A percentile compares a stretch with the other conserved stretches of the same genome.
These are phyloP conservation scores for Myotis vivesi DNA, from an alignment of 2,797 vertebrate species.

Conservation along the genomic window DNA sequence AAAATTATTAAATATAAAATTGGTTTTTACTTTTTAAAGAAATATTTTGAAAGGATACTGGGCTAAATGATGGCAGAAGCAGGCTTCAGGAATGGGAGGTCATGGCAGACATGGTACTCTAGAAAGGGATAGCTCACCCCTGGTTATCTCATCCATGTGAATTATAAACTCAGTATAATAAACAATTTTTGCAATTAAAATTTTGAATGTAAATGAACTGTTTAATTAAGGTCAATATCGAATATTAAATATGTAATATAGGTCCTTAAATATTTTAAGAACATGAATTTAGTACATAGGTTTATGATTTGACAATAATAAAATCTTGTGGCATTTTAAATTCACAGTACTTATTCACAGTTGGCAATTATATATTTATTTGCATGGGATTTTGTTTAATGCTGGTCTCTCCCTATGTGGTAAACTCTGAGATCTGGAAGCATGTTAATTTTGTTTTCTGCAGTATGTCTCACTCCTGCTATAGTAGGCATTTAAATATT, in stretches of 20 bases:
- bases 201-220: slow-evolving; percentile 46
- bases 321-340: neutral
- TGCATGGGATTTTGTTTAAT: slow-evolving; percentile 26
- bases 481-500: neutral
- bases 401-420: neutral
- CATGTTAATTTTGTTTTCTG: neutral
- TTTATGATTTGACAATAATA: slow-evolving; percentile 45
- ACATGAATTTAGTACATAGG: slow-evolving; percentile 9
- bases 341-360: neutral
- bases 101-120: neutral
- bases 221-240: neutral
- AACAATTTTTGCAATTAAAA: slow-evolving; percentile 43
- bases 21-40: neutral
- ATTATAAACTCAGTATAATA: slow-evolving; percentile 19
- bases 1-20: neutral
- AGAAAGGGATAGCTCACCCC: neutral
- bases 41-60: neutral
- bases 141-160: neutral
- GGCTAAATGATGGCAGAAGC: neutral
- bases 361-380: slow-evolving; percentile 5
- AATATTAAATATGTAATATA: slow-evolving; percentile 37
- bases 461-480: neutral
- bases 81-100: neutral
- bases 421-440: neutral
- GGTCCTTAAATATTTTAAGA: slow-evolving; percentile 4